These are phyloP conservation scores for Amblyjoppa proteus DNA, from an alignment of 2,888 invertebrate genomes.

Conservation along the genomic window DNA sequence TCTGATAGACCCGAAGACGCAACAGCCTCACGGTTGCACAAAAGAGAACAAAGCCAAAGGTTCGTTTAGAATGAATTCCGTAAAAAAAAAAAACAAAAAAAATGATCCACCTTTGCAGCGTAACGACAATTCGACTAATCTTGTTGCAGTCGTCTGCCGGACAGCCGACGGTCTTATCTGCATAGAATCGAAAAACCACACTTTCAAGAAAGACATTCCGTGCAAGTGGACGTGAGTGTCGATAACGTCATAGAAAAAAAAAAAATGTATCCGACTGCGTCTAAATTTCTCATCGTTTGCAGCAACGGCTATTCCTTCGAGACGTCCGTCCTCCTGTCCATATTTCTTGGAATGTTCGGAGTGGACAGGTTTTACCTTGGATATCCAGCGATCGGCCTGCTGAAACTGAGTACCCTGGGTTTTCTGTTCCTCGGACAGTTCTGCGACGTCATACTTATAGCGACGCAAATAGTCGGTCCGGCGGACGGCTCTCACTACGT, in stretches of 20 bases:
- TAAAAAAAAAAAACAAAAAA: neutral
- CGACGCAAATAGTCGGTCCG: constrained; percentile 97
- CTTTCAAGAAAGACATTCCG: constrained; percentile 93
- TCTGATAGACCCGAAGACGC: constrained; percentile 94
- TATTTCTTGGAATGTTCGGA: constrained; percentile 99
- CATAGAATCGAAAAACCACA: constrained; percentile 91
- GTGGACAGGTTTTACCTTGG: constrained; percentile 99
- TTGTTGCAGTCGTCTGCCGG: constrained; percentile 90
- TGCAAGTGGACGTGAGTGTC: constrained; percentile 97
- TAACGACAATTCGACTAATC: neutral
- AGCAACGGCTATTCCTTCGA: constrained; percentile 98
- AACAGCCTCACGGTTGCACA: constrained; percentile 93
- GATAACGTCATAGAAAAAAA: neutral
- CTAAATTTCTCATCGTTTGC: constrained; percentile 60
- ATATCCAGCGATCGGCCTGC: constrained; percentile 97
- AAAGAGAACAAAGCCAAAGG: constrained; percentile 93
- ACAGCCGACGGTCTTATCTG: constrained; percentile 94
- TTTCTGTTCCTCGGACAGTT: constrained; percentile 98
- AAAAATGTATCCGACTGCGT: neutral
- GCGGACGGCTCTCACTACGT: constrained; percentile 98
- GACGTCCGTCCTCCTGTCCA: constrained; percentile 95
- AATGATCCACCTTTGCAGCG: neutral
- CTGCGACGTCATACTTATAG: constrained; percentile 97
- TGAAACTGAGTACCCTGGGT: constrained; percentile 98
- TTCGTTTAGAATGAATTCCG: constrained; percentile 79